These are phyloP conservation scores for Zosterops japonicus DNA, from an alignment of 2,113 vertebrate species.

Conservation along the genomic window DNA sequence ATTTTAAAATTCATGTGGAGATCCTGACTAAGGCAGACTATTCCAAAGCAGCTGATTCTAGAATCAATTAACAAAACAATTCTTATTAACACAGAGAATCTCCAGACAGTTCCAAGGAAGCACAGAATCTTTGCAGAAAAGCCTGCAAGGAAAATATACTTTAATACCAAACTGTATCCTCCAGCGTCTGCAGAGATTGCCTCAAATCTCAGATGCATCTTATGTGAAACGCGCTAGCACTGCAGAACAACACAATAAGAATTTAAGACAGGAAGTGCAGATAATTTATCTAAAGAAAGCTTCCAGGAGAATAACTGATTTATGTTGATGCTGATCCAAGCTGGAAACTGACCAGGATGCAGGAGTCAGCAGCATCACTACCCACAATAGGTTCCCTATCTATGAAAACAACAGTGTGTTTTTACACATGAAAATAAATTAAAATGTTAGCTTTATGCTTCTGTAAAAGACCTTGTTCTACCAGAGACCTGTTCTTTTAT, in stretches of 20 bases:
- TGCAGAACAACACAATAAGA: conserved; percentile 44
- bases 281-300: conserved; percentile 56
- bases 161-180: conserved; percentile 12
- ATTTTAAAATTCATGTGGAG: neutral
- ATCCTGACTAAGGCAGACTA: conserved; percentile 1
- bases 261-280: conserved; percentile 62
- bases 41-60: conserved; percentile 1
- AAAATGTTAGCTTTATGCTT: neutral
- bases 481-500: neutral
- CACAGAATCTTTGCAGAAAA: conserved; percentile 19
- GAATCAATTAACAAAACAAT: conserved; percentile 46
- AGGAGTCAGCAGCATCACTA: conserved; percentile 6
- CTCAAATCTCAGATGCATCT: conserved; percentile 48
- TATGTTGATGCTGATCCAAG: conserved; percentile 49
- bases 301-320: conserved; percentile 52
- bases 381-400: neutral
- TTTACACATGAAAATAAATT: neutral
- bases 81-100: conserved; percentile 39
- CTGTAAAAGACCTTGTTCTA: neutral
- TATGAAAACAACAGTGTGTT: neutral
- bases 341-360: conserved; percentile 39
- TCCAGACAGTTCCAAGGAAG: conserved; percentile 30
- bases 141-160: neutral
- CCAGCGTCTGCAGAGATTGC: neutral
- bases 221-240: neutral